These are phyloP conservation scores for Leptestheria dahalacensis DNA, from an alignment of 1,140 invertebrate genomes.

Conservation along the genomic window DNA sequence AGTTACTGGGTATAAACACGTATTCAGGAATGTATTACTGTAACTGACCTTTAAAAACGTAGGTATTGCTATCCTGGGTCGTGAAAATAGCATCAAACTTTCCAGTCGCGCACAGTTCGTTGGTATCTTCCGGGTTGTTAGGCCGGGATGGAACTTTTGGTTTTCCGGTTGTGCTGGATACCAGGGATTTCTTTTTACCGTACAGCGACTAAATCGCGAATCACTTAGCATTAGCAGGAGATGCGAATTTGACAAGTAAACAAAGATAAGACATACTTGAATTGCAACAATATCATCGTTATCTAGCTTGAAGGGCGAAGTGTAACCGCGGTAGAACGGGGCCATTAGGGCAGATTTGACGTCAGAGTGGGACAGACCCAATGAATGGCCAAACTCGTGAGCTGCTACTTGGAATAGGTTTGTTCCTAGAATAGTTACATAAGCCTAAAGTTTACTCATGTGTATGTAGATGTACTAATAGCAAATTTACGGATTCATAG, in stretches of 20 bases:
- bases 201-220: not conserved
- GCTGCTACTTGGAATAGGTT: conserved; percentile 91
- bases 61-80: conserved; percentile 62
- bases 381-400: conserved; percentile 88
- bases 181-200: not conserved
- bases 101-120: conserved; percentile 57
- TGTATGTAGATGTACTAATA: too few species aligned
- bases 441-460: too few species aligned
- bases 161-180: conserved; percentile 1
- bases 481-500: too few species aligned
- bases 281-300: conserved; percentile 59
- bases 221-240: not conserved
- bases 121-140: not conserved
- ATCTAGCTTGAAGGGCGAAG: conserved; percentile 62
- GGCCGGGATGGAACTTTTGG: not conserved
- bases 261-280: conserved; percentile 28
- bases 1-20: too few species aligned
- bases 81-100: conserved; percentile 74
- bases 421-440: conserved; percentile 47
- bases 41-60: conserved; percentile 80
- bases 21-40: too few species aligned
- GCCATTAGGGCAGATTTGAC: conserved; percentile 78
- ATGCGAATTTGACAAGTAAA: too few species aligned
- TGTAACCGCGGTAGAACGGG: conserved; percentile 81
- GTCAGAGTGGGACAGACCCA: conserved; percentile 81